Evolutionary conservation across 2,888 invertebrate species (phyloP).

Genomic region (Amphipyra tragopoginis): DNA sequence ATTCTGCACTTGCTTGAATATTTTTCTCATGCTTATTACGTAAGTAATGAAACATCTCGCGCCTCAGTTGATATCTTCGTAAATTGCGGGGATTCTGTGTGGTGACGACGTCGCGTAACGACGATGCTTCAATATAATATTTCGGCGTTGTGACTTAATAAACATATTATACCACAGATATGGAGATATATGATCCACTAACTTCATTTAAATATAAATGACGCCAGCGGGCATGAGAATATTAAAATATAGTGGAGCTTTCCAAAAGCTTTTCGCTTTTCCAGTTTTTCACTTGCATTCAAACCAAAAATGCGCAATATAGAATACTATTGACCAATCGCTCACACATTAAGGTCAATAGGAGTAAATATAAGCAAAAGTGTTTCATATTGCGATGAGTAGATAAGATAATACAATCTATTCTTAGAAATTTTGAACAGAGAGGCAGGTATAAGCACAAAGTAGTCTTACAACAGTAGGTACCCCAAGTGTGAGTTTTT

Average conservation of each 20-base stretch:
- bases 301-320: conserved; percentile 17
- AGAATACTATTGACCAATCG: too few species aligned
- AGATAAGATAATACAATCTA: too few species aligned
- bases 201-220: conserved; percentile 41
- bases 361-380: too few species aligned
- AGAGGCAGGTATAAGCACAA: too few species aligned
- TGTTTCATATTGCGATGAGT: too few species aligned
- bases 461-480: too few species aligned
- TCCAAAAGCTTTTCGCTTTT: conserved; percentile 51
- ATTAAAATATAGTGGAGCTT: conserved; percentile 44
- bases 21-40: conserved; percentile 62
- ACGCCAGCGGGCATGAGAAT: conserved; percentile 11
- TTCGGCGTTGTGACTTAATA: conserved; percentile 29
- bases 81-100: conserved; percentile 18
- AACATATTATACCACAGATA: conserved; percentile 4
- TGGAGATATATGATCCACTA: conserved; percentile 15
- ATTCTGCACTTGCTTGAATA: conserved; percentile 62
- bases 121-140: conserved; percentile 1
- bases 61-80: conserved; percentile 23
- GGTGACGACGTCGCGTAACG: background rate
- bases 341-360: too few species aligned
- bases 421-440: too few species aligned
- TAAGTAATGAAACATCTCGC: conserved; percentile 46
- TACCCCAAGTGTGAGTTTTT: too few species aligned
- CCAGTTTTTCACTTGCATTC: conserved; percentile 22